Base-by-base conservation (phyloP, 2,888 invertebrate species). In the Philonicus albiceps region DNA sequence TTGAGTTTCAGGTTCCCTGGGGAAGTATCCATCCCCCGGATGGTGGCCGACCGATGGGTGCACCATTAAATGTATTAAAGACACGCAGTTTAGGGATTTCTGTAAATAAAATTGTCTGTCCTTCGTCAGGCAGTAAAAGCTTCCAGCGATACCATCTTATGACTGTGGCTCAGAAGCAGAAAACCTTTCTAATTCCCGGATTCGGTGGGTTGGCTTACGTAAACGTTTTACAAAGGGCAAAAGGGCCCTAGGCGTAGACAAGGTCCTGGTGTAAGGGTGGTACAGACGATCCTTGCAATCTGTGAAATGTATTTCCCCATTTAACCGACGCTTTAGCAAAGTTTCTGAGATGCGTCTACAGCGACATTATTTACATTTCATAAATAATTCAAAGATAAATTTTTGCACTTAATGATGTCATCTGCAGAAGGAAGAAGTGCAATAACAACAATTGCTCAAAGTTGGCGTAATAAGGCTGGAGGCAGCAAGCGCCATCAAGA, bases 331-430 rank as follows among this genome's bases (percentile, higher is more conserved):
- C 72, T 84, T 84, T 84, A 84, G 64, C 22, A 85, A 85, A 53
- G 53, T 85, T 53, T 85, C 73, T 53, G 64, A 64, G 43, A 31
- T 73, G 75, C 83, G 84, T 78, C 64, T 31, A 55, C 64, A 73
- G 31, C 31, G 16, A 34, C 74, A 19, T 55, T 85, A 86, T 87
- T 87, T 86, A 80, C 87, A 87, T 86, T 87, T 83, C 87, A 87
- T 87, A 87, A 87, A 87, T 87, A 87, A 87, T 87, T 86, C 87
- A 87, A 43, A 86, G 74, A 86, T 86, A 86, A 87, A 74, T 87
- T 86, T 87, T 87, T 87, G 80, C 87, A 86, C 87, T 87, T 87
- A 87, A 87, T 81, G 87, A 87, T 87, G 87, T 87, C 87, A 87
- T 87, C 87, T 86, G 81, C 64, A 81, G 81, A 73, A 81, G 81